Conservation (phyloP, 1,140 invertebrate species). For the Papilio machaon region DNA sequence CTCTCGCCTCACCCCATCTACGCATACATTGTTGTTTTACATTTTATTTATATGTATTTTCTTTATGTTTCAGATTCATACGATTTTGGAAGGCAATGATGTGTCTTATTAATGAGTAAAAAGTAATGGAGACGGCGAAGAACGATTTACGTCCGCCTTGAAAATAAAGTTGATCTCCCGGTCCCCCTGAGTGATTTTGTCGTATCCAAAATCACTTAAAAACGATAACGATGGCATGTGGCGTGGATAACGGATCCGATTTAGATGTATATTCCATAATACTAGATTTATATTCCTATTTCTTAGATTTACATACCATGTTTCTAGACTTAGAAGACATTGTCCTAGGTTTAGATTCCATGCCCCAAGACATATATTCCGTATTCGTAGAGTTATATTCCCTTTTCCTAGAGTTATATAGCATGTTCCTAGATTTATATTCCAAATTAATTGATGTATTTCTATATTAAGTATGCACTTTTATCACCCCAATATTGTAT, state of each 20-base stretch:
- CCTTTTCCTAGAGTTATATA: background rate
- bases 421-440: no score
- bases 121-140: background rate
- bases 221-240: background rate
- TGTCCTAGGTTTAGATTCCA: background rate
- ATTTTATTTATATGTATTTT: background rate
- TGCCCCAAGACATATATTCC: background rate
- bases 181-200: background rate
- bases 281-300: background rate
- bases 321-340: no score
- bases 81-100: background rate
- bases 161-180: background rate
- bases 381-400: background rate
- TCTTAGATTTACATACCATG: no score
- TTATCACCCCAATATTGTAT: background rate
- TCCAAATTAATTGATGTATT: no score
- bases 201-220: background rate
- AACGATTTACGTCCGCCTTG: constrained; percentile 3
- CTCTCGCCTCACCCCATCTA: no score
- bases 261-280: background rate
- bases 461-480: background rate
- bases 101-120: background rate
- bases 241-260: background rate
- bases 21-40: no score
- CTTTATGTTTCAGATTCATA: background rate